Evolutionary conservation across 2,797 vertebrate species (phyloP), one percentile per base, ranked within the genome.

Genomic region (Oreochromis grahami): DNA sequence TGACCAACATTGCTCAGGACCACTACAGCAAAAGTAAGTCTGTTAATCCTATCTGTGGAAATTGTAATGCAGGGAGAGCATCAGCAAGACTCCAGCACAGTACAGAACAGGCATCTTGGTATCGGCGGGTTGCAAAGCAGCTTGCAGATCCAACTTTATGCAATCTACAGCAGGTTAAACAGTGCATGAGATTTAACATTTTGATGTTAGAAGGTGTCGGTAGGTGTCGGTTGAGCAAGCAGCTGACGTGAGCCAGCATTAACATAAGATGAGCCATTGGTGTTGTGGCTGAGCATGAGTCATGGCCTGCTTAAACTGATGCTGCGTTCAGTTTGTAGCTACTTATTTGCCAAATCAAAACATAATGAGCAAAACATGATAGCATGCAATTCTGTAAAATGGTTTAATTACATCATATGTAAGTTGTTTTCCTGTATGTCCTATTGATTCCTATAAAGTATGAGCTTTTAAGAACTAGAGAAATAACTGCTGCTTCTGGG

Each of bases 341-440:
- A 29, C 0, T 48, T 72, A n/a, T 74, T 0, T 32, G 43, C 26
- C 11, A 74, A 26, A 3, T 43, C 36, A 24, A 43, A 68, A 24
- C 3, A 68, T 68, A 43, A 68, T 43, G 63, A 26, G 38, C 13
- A 43, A 45, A 70, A 41, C 36, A 70, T 26, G 8, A 21, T 68
- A 26, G 4, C 36, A 70, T 26, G 38, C 14, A 43, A 70, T 26
- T 24, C 65, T 21, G 4, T 15, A 0, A 70, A 43, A 26, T 43
- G 21, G 2, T 68, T 68, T 43, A 68, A 15, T 43, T 43, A 14
- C 11, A 38, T 34, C 19, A 65, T 0, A 8, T 38, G 0, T 21
- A 43, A 70, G 0, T 43, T 43, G 38, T 70, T 24, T 70, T 70
- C 21, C 63, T 15, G 17, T 48, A 36, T 38, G 6, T 63, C 19